A percentile compares a stretch with the other conserved stretches of the same genome.
Evolutionary conservation across 2,888 invertebrate species (phyloP).

Genomic region (Eupithecia exiguata): DNA sequence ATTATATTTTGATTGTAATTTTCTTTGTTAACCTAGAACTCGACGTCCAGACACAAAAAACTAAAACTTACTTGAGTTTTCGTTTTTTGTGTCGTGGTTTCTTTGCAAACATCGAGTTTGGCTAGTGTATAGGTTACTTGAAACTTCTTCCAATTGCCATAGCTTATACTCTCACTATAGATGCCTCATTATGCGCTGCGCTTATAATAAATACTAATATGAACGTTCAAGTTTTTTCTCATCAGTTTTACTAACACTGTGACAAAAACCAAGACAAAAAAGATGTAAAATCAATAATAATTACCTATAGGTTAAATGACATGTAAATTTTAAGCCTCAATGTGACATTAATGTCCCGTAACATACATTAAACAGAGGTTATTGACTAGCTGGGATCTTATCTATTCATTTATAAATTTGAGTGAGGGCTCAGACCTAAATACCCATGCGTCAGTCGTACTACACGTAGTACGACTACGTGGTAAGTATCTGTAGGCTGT

Average conservation of each 20-base stretch:
- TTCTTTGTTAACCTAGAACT: too few species aligned
- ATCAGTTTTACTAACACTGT: not conserved
- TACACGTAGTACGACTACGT: too few species aligned
- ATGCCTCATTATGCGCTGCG: not conserved
- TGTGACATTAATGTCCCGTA: slow-evolving; percentile 18
- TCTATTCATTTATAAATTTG: not conserved
- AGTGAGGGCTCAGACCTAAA: not conserved
- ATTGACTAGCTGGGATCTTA: not conserved
- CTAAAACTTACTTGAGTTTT: too few species aligned
- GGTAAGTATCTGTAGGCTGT: too few species aligned
- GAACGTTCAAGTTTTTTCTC: not conserved
- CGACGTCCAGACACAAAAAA: too few species aligned
- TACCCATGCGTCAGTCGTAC: not conserved
- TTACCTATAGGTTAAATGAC: not conserved
- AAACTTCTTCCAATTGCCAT: not conserved
- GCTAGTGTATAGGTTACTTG: too few species aligned
- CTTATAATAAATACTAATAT: too few species aligned
- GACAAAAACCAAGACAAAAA: not conserved
- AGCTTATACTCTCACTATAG: not conserved
- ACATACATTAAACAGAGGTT: not conserved
- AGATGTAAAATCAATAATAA: not conserved
- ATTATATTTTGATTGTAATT: too few species aligned
- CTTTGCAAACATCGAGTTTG: too few species aligned
- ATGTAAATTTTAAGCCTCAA: not conserved
- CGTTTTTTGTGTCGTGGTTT: too few species aligned